phyloP scores from a whole-genome alignment of 2,797 vertebrate genomes.

The Pygocentrus nattereri region DNA sequence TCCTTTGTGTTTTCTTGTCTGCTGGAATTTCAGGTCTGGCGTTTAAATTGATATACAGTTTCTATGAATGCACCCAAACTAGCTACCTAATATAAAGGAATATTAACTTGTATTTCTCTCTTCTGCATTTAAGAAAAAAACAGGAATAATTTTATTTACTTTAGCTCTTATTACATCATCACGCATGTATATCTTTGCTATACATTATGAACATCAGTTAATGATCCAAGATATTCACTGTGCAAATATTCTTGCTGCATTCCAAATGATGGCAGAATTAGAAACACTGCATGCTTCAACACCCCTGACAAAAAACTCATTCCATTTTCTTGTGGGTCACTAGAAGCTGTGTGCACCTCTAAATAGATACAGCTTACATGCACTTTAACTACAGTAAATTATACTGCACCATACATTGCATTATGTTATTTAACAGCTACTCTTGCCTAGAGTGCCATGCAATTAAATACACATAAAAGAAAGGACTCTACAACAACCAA shows the following conservation, averaged over 20 bases:
- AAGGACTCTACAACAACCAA: neutral
- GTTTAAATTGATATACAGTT: slow-evolving; percentile 10
- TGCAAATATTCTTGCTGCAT: slow-evolving; percentile 6
- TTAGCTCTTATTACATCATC: slow-evolving; percentile 38
- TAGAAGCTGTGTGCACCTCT: slow-evolving; percentile 40
- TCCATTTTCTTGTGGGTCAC: slow-evolving; percentile 60
- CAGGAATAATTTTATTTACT: slow-evolving; percentile 15
- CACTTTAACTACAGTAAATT: slow-evolving; percentile 39
- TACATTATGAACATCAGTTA: neutral
- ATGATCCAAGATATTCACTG: slow-evolving; percentile 8
- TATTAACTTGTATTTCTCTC: neutral
- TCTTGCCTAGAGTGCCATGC: neutral
- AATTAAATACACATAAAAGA: slow-evolving; percentile 1
- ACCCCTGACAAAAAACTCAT: slow-evolving; percentile 47
- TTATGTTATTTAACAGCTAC: neutral
- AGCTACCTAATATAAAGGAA: neutral
- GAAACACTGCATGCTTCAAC: slow-evolving; percentile 52
- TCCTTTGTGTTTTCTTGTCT: slow-evolving; percentile 7
- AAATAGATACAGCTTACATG: slow-evolving; percentile 29
- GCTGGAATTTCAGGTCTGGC: neutral
- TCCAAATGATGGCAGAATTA: slow-evolving; percentile 39
- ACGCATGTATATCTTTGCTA: neutral
- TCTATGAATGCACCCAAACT: neutral
- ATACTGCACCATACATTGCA: neutral
- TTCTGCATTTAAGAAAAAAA: neutral